Conservation (phyloP, 2,797 vertebrate genomes). For the Dendrocincla tyrannina region DNA sequence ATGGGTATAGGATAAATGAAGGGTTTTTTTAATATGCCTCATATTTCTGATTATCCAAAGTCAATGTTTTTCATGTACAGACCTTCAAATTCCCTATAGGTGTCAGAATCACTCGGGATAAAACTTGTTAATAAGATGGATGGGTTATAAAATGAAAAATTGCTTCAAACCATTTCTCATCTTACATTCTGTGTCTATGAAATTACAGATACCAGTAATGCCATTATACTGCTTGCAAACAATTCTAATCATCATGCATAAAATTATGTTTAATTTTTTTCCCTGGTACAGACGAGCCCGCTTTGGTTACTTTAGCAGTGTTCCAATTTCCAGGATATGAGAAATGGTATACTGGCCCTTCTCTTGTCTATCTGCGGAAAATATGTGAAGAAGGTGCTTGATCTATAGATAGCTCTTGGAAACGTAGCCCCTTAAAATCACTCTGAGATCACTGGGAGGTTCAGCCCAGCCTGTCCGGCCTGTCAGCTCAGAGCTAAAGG, state of each 20-base stretch:
- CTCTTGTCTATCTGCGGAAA: background rate
- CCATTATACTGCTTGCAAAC: background rate
- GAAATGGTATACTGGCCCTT: background rate
- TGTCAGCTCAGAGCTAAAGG: background rate
- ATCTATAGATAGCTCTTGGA: slow-evolving; percentile 50
- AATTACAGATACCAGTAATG: background rate
- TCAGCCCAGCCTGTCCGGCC: background rate
- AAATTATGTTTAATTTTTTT: background rate
- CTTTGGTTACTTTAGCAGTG: background rate
- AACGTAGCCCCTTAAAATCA: slow-evolving; percentile 3
- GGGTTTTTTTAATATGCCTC: background rate
- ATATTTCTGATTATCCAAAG: background rate
- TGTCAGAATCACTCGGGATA: background rate
- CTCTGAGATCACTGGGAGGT: background rate
- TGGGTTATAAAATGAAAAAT: background rate
- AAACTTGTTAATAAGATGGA: background rate
- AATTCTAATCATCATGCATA: background rate
- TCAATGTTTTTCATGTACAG: background rate
- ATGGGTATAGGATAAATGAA: background rate
- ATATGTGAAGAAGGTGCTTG: slow-evolving; percentile 15
- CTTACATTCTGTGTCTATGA: background rate
- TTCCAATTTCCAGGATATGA: background rate
- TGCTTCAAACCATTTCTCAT: background rate
- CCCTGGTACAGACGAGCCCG: background rate
- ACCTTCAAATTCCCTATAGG: background rate